Base-by-base conservation (phyloP, 2,113 vertebrate genomes). In the Sceloporus undulatus region DNA sequence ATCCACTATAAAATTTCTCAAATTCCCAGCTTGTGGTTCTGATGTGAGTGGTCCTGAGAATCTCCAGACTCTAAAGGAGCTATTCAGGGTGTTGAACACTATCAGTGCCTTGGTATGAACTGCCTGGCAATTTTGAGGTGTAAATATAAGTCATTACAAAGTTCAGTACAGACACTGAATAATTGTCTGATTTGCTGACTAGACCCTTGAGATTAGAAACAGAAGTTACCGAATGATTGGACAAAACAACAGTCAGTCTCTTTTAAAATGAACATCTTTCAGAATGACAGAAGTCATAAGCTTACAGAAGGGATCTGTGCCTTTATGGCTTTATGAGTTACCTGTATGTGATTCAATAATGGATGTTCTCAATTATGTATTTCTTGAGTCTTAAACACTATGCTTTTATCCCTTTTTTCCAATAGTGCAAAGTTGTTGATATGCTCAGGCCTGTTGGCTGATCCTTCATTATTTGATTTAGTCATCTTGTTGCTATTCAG, bases 401-500 rank as follows among this genome's bases (percentile, higher is more conserved):
- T 65, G 82, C 85, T 16, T 25, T 48, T 42, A 29, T 76, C 23
- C 38, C 59, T 79, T 68, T 54, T 25, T 18, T 4, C 16, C 48
- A 42, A 86, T 78, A 0, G 83, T 87, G 66, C 87, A 25, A 56
- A 89, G 85, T 84, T 23, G 79, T 92, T 48, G 82, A 87, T 90
- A 21, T 73, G 48, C 89, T 75, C 1, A 91, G 93, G 92, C 91
- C 85, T 76, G 87, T 90, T 88, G 90, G 71, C 90, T 86, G 86
- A 48, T 79, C 88, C 85, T 23, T 0, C 75, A 91, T 77, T 93
- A 90, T 93, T 93, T 40, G 91, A 25, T 91, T 87, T 77, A 70
- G 83, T 92, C 90, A 91, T 93, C 92, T 19, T 95, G 90, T 68
- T 76, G 91, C 88, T 38, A 34, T 90, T 88, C 92, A 82, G 93